phyloP scores from a whole-genome alignment of 2,797 vertebrate genomes.

The Argyrosomus regius region DNA sequence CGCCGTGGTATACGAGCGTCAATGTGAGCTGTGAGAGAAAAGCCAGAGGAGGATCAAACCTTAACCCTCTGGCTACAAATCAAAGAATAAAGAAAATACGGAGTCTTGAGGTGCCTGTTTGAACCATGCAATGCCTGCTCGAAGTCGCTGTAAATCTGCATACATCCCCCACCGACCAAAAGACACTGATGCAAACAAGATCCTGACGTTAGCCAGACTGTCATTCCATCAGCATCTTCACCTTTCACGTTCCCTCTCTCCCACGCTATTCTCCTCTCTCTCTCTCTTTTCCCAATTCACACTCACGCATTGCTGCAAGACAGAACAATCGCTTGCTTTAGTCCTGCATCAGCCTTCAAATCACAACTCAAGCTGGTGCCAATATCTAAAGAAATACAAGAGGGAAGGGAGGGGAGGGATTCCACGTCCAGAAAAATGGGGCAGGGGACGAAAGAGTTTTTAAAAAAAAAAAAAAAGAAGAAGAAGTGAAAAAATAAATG shows the following conservation, averaged over 20 bases:
- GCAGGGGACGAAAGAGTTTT: not conserved
- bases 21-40: slow-evolving; percentile 29
- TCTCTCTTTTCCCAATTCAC: not conserved
- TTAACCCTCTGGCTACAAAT: slow-evolving; percentile 37
- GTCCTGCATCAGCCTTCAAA: not conserved
- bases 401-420: not conserved
- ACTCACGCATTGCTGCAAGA: not conserved
- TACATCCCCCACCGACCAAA: not conserved
- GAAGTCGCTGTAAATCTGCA: slow-evolving; percentile 34
- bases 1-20: slow-evolving; percentile 18
- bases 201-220: slow-evolving; percentile 44
- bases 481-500: slow-evolving; percentile 44
- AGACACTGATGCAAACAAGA: slow-evolving; percentile 29
- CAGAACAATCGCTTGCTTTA: not conserved
- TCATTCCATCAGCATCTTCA: slow-evolving; percentile 23
- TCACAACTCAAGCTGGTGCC: not conserved
- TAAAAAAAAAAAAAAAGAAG: slow-evolving; percentile 27
- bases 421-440: slow-evolving; percentile 1
- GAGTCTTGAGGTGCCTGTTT: not conserved
- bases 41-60: slow-evolving; percentile 43
- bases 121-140: slow-evolving; percentile 9
- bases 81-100: slow-evolving; percentile 25
- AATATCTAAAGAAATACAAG: not conserved
- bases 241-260: slow-evolving; percentile 19
- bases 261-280: not conserved